Evolutionary conservation across 2,113 vertebrate species (phyloP), one percentile per base, ranked within the genome.

Genomic region (Bombycilla garrulus): DNA sequence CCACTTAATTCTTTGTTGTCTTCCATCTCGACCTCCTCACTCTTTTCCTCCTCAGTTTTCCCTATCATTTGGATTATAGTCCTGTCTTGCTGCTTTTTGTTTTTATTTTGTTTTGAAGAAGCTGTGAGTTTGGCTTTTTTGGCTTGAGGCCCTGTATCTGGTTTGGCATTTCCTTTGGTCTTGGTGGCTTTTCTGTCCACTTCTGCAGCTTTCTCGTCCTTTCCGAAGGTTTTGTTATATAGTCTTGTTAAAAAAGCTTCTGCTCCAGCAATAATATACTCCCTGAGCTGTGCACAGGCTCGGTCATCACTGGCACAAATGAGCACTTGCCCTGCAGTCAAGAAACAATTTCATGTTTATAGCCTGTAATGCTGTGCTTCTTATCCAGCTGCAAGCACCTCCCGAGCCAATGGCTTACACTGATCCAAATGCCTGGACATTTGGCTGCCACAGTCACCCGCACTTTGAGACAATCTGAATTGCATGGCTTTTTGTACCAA

Each of bases 251-350:
- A 92, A 80, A 99, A 98, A 71, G 97, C 95, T 71, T 99, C 98
- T 3, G 99, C 96, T 76, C 99, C 99, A 9, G 90, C 72, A 11
- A 96, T 93, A 89, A 99, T 98, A 33, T 84, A 99, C 94, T 99
- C 99, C 84, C 98, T 98, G 74, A 99, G 98, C 97, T 99, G 99
- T n/a, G 98, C 98, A 73, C 99, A 99, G 0, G 99, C 99, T 62
- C 99, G 97, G 97, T 99, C 99, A 25, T 99, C 99, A 10, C 98
- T 99, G 82, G 99, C 99, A 91, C 99, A 99, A 86, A 99, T 99
- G 56, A 99, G 97, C 38, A 99, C 98, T 31, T 97, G 98, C 69
- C 99, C 99, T 99, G 97, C 57, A 95, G 91, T 31, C 40, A 84
- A 66, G 87, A 95, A 89, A 95, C 26, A 74, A 19, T 0, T 9